These are phyloP conservation scores for Lemur catta DNA, from an alignment of 2,797 vertebrate species.

Conservation along the genomic window DNA sequence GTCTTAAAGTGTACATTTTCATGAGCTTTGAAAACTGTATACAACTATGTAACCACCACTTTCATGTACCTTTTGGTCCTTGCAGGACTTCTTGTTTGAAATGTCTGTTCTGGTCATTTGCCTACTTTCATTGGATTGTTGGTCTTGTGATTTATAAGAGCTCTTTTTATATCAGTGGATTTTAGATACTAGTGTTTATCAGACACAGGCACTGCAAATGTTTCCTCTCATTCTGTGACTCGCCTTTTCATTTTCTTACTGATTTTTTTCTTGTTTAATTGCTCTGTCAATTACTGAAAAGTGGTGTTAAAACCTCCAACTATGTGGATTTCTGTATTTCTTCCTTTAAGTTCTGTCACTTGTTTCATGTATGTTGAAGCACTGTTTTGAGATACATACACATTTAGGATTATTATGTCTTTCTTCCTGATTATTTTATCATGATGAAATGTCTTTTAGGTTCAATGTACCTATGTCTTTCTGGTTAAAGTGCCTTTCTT, in stretches of 20 bases:
- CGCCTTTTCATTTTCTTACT: neutral
- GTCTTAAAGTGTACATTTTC: neutral
- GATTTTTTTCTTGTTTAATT: neutral
- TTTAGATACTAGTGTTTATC: neutral
- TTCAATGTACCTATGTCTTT: neutral
- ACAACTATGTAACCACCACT: accelerated
- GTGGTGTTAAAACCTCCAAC: neutral
- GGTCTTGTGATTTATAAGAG: neutral
- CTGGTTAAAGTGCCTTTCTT: neutral
- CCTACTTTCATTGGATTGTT: neutral
- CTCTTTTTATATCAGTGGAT: accelerated
- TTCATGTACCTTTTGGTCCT: neutral
- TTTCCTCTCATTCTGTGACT: neutral
- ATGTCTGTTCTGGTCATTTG: neutral
- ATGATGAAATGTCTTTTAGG: too few species aligned
- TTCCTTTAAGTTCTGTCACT: neutral
- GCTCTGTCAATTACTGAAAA: accelerated
- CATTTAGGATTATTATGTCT: neutral
- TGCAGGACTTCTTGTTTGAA: neutral
- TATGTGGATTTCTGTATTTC: accelerated
- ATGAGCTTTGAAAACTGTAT: neutral
- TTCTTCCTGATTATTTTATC: neutral
- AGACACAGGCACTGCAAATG: accelerated
- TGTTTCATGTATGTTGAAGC: accelerated
- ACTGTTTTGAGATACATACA: accelerated